A percentile compares a stretch with the other conserved stretches of the same genome.
Evolutionary conservation across 2,113 vertebrate species (phyloP).

Genomic region (Tonatia bakeri): DNA sequence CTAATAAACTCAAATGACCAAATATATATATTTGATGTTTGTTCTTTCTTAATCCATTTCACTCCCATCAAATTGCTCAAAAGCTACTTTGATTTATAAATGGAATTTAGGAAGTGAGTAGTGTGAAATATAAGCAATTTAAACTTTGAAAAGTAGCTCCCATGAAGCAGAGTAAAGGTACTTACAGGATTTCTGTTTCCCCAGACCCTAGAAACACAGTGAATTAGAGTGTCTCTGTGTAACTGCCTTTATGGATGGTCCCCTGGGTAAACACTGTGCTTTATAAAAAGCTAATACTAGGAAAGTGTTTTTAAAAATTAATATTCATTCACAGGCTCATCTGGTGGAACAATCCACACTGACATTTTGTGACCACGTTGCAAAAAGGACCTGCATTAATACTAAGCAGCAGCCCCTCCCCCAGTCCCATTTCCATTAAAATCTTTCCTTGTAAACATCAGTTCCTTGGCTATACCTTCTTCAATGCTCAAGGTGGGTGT

Average conservation of each 20-base stretch:
- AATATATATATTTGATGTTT: constrained; percentile 27
- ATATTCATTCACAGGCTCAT: constrained; percentile 1
- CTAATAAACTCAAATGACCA: constrained; percentile 11
- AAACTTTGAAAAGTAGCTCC: constrained; percentile 51
- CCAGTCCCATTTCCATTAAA: too few species aligned
- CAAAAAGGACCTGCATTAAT: not conserved
- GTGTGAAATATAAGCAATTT: constrained; percentile 37
- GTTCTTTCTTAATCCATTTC: constrained; percentile 50
- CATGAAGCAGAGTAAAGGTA: constrained; percentile 43
- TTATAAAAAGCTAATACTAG: constrained; percentile 52
- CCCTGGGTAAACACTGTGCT: constrained; percentile 39
- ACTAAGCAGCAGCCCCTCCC: not conserved
- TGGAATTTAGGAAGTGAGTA: constrained; percentile 49
- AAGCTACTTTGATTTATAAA: constrained; percentile 55
- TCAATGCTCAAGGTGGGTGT: not conserved
- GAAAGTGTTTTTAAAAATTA: constrained; percentile 37
- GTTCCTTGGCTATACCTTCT: not conserved
- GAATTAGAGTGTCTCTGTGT: constrained; percentile 32
- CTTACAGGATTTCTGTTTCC: constrained; percentile 61
- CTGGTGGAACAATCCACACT: not conserved
- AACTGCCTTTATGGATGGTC: constrained; percentile 10
- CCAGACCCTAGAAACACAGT: constrained; percentile 15
- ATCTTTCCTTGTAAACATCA: not conserved
- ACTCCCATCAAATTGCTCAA: constrained; percentile 39
- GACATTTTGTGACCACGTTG: not conserved